Evolutionary conservation across 2,888 invertebrate genomes (phyloP), one percentile per base, ranked within the genome.

Genomic region (Suillia variegata): DNA sequence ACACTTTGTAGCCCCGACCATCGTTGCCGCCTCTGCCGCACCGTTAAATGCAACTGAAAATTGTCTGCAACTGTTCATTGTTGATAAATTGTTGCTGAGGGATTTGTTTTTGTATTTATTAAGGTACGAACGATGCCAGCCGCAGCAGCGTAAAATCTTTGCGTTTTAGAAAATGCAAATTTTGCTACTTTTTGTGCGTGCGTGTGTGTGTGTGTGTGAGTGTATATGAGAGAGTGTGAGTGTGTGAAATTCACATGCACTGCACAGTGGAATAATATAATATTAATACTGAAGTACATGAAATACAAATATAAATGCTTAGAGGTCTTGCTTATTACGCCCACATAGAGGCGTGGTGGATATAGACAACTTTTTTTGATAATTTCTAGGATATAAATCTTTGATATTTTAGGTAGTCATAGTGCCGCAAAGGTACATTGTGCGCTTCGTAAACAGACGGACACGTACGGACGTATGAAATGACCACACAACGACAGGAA

Each of bases 11-110:
- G 5, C 13, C 31, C 20, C 13, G 15, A n/a, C n/a, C n/a, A n/a
- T n/a, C n/a, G n/a, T n/a, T n/a, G n/a, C n/a, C n/a, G n/a, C n/a
- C n/a, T n/a, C n/a, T n/a, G n/a, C n/a, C n/a, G n/a, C n/a, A n/a
- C n/a, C 24, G 21, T 48, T 24, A 51, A 59, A 48, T 59, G 59
- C 56, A 55, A 56, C 21, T 34, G 26, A 52, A 52, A 53, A 61
- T 47, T 76, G 74, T 70, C 75, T 73, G 77, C 76, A 76, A 77
- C 76, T 73, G 76, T 76, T 71, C 70, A 75, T 71, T 71, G 75
- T 75, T 76, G 77, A 74, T 77, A 74, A 77, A 77, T 77, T 74
- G 74, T 70, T 75, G 72, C 68, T 66, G 67, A 69, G 77, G 76
- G 74, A 76, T 76, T 38, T 53, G 51, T 52, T 51, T 51, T 26